Percentiles rank a stretch among this genome's conserved stretches.
Evolutionary conservation across 2,797 vertebrate genomes (phyloP).

Genomic region (Anabacerthia variegaticeps): DNA sequence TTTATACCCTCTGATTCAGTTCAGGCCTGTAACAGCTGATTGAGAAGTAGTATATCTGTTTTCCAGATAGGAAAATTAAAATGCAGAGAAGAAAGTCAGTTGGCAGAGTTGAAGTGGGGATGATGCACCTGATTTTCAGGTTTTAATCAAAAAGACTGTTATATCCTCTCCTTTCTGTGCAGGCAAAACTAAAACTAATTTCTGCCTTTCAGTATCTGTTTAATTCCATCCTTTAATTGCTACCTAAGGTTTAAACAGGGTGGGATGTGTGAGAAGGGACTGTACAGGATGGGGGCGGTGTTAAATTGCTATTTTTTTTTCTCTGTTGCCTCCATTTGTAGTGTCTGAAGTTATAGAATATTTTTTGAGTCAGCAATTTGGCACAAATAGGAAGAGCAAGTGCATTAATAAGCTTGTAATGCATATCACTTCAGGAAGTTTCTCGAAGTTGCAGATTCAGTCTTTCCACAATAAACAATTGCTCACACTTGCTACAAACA

Average conservation of each 20-base stretch:
- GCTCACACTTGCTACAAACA: background rate
- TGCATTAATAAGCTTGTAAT: background rate
- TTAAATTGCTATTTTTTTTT: background rate
- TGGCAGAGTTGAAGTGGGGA: background rate
- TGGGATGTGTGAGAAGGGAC: background rate
- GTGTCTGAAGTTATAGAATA: background rate
- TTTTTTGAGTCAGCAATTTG: background rate
- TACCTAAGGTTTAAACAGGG: background rate
- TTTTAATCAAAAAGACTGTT: background rate
- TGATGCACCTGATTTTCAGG: background rate
- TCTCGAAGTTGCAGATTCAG: background rate
- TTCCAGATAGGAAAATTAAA: background rate
- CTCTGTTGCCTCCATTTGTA: background rate
- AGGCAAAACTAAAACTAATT: background rate
- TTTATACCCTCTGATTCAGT: background rate
- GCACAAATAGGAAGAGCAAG: background rate
- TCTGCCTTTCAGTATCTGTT: background rate
- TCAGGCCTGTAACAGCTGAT: background rate
- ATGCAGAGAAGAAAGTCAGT: background rate
- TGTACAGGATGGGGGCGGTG: background rate
- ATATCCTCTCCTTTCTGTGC: background rate
- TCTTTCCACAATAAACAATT: background rate
- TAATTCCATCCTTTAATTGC: background rate
- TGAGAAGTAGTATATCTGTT: background rate
- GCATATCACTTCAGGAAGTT: background rate